Evolutionary conservation across 2,797 vertebrate species (phyloP).

Genomic region (Leontopithecus rosalia): DNA sequence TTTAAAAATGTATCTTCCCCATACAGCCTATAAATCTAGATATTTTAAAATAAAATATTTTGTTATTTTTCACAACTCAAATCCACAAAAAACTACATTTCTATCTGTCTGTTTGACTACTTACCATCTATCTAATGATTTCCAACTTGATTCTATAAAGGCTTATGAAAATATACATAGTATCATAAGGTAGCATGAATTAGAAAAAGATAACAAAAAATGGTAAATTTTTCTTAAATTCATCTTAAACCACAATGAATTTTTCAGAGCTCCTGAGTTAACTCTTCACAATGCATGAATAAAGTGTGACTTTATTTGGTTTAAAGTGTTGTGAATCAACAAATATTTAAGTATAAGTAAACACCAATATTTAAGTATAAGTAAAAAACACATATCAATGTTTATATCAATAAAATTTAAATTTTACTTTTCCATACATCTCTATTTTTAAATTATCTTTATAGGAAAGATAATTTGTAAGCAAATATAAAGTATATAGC

Average conservation of each 20-base stretch:
- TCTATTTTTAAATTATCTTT: constrained; percentile 3
- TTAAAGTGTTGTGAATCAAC: neutral
- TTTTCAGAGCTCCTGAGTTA: neutral
- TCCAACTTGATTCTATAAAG: neutral
- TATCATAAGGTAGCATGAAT: neutral
- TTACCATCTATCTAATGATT: neutral
- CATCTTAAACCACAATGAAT: neutral
- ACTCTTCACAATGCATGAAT: neutral
- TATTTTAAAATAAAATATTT: constrained; percentile 16
- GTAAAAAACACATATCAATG: neutral
- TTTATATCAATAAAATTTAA: neutral
- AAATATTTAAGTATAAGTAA: neutral
- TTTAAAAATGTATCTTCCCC: neutral
- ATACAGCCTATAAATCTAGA: neutral
- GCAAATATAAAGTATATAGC: neutral
- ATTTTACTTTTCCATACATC: neutral
- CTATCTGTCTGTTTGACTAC: neutral
- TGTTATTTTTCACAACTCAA: neutral
- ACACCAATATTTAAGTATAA: neutral
- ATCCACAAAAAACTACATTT: neutral
- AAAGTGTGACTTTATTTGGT: neutral
- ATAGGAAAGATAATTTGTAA: constrained; percentile 25
- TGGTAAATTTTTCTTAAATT: neutral
- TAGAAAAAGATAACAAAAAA: neutral
- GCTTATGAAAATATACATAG: neutral